Base-by-base conservation (phyloP, 2,888 invertebrate species). In the Pteria penguin region DNA sequence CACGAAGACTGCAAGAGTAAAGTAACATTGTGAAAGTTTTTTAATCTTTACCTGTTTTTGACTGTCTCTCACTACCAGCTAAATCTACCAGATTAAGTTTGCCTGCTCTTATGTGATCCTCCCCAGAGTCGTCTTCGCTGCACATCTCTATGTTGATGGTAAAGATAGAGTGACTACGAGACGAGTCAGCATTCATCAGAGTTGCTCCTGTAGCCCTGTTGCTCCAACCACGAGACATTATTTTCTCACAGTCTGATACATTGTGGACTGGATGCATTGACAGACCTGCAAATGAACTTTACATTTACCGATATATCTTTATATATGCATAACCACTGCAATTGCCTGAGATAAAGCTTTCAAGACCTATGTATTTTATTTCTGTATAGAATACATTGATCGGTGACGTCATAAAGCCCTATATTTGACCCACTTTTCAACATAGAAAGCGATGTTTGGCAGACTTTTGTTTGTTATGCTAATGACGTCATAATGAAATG, bases 41-140 rank as follows among this genome's bases (percentile, higher is more conserved):
- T n/a, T n/a, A n/a, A n/a, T n/a, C n/a, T n/a, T 78, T 80, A 94
- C 94, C 94, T 79, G 94, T 94, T 91, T 97, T 96, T 2, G 95
- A 94, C 91, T 97, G 97, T 75, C 97, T 92, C 89, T 97, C 97
- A 31, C 96, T 96, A 4, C 97, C 97, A 0, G 97, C 97, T 85
- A 97, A 92, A 93, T 97, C 97, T 0, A 97, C 97, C 71, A 97
- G 92, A 90, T 97, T 97, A 22, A 97, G 93, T 92, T 97, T 96
- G 1, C 96, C 95, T 87, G 94, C 93, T 80, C 94, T 89, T 54
- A 96, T 94, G 77, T 94, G 93, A 63, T 94, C 93, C 70, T 93
- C 93, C 1, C 92, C 92, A 58, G 93, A 91, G 18, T 91, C 91
- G 65, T 93, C 92, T 24, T 93, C 93, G 2, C 94, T 94, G 88